Base-by-base conservation (phyloP, 2,797 vertebrate genomes). In the Anisognathus igniventris region DNA sequence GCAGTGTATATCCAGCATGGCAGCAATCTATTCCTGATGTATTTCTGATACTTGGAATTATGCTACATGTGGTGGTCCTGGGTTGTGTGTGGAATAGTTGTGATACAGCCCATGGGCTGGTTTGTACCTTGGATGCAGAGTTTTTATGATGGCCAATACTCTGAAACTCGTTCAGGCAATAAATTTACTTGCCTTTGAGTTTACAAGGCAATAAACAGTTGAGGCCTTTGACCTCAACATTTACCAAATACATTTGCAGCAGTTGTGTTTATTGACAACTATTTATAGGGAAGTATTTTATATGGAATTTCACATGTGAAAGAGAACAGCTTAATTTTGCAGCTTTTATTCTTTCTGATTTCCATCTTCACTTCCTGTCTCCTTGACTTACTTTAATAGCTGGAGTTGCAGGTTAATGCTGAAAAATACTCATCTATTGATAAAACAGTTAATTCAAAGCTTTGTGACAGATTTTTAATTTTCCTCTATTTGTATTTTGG, bases 241-340 rank as follows among this genome's bases (percentile, higher is more conserved):
- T 98, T 98, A 98, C 97, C 97, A 98, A 98, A 98, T 98, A 98
- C 96, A 97, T 98, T 98, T 97, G 97, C 98, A 98, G 97, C 97
- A 97, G 97, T 98, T 98, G 98, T 98, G 98, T 98, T 98, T 98
- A 98, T 98, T 98, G 98, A 98, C 97, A 97, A 97, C 98, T 98
- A 97, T 98, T 98, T 98, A 98, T 97, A 97, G 97, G 96, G 95
- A 97, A 97, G 97, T 92, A 67, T 95, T 98, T 98, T 97, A 97
- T 96, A 96, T 81, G 66, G 94, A 96, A 96, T 96, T 97, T 98
- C 92, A 93, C 95, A 95, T 96, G 94, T 90, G 85, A 90, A 91
- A 88, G 89, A 92, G 93, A 79, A 39, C 40, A 35, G 85, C 90
- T 90, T 84, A 83, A 95, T 96, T 96, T 92, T 91, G 75, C 40